Base-by-base conservation (phyloP, 2,888 invertebrate genomes). In the Notocelia uddmanniana region DNA sequence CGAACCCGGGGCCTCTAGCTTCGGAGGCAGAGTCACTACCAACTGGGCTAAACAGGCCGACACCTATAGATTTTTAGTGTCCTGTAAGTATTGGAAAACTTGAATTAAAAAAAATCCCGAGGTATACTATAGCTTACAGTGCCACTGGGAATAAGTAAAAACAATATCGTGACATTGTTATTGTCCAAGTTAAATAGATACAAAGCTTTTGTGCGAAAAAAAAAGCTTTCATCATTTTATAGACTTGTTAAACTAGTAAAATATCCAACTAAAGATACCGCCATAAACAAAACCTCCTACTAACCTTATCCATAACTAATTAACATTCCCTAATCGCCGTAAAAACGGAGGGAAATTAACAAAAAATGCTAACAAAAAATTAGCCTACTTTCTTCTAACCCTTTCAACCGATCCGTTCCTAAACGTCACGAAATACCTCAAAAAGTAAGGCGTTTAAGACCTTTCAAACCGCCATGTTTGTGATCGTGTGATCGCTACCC, bases 251-350 rank as follows among this genome's bases (percentile, higher is more conserved):
- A 26, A 19, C n/a, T n/a, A 9, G 18, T 13, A 18, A 41, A 15
- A 59, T 59, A 21, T 15, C 37, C 8, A 23, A 3, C 15, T 11
- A 37, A 52, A 15, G 54, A 55, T 52, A 52, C 26, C 54, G 45
- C 54, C 23, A 10, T 58, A 21, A 57, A 63, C 57, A 67, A 57
- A 67, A 54, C 70, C 50, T 15, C 34, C 18, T 37, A 70, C 57
- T 67, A 71, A 52, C 45, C 54, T 52, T 66, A 71, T 71, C 67
- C 62, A 50, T 73, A 73, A 58, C 60, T 68, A 72, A 71, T 71
- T 71, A 71, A 67, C 71, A 71, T 71, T 50, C 55, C 68, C 68
- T 72, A 72, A 72, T 72, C 67, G 68, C 72, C 68, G 67, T 72
- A 59, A 68, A 72, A 72, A 67, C 57, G 72, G 68, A 48, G 72